Conservation (phyloP, 2,888 invertebrate species). For the Bruchidius siliquastri region DNA sequence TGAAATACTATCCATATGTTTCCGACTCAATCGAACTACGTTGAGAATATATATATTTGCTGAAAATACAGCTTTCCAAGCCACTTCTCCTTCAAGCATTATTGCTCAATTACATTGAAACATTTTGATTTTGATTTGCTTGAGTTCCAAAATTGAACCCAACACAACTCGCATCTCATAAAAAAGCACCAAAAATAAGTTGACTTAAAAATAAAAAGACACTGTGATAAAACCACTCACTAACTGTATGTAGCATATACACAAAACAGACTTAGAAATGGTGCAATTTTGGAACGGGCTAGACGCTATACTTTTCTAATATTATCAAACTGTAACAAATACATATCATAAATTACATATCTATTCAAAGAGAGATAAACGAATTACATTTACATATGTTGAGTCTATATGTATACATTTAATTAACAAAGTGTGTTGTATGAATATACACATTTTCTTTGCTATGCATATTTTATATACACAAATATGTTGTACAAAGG, state of each 20-base stretch:
- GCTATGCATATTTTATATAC: slow-evolving; percentile 3
- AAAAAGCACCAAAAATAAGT: slow-evolving; percentile 2
- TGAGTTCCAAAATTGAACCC: background rate
- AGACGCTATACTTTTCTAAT: slow-evolving; percentile 1
- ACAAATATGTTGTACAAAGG: background rate
- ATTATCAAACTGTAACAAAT: slow-evolving; percentile 1
- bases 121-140: background rate
- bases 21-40: background rate
- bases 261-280: slow-evolving; percentile 1
- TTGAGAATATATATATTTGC: background rate
- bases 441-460: background rate
- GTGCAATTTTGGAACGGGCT: slow-evolving; percentile 3
- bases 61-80: background rate
- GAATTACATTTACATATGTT: background rate
- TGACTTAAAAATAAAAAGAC: slow-evolving; percentile 1
- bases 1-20: no score
- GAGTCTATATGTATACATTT: slow-evolving; percentile 15
- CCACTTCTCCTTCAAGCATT: background rate
- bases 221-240: slow-evolving; percentile 16
- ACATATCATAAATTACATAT: slow-evolving; percentile 5
- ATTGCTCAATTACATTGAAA: slow-evolving; percentile 4
- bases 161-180: background rate
- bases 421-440: slow-evolving; percentile 7
- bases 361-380: background rate
- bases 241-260: slow-evolving; percentile 8